phyloP scores from a whole-genome alignment of 2,797 vertebrate genomes.

The Notamacropus eugenii region DNA sequence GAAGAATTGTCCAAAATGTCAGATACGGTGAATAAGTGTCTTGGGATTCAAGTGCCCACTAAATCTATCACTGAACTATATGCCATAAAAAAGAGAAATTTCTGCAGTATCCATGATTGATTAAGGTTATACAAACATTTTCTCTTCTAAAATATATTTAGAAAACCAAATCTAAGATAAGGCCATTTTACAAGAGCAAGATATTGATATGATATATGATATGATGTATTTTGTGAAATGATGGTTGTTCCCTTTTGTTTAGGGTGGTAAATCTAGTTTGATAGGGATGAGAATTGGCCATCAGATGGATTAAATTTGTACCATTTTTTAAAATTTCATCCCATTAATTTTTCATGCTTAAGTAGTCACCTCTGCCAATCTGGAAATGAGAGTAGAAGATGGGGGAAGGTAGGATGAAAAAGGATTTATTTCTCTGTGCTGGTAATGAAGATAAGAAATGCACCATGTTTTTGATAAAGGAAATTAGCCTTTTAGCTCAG shows the following conservation, averaged over 20 bases:
- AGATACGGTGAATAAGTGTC: not conserved
- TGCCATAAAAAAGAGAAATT: not conserved
- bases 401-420: not conserved
- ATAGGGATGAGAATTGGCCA: not conserved
- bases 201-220: not conserved
- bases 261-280: slow-evolving; percentile 20
- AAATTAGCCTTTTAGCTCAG: not conserved
- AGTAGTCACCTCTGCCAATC: not conserved
- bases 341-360: slow-evolving; percentile 18
- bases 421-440: slow-evolving; percentile 8
- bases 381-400: not conserved
- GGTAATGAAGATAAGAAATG: not conserved
- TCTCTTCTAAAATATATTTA: not conserved
- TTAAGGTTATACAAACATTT: not conserved
- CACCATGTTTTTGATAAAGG: not conserved
- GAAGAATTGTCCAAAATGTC: not conserved
- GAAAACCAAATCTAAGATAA: not conserved
- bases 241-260: not conserved
- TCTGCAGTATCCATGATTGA: not conserved
- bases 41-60: not conserved
- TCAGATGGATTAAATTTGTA: not conserved
- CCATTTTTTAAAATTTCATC: not conserved
- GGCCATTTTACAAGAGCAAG: not conserved
- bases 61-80: not conserved
- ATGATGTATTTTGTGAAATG: not conserved